Base-by-base conservation (phyloP, 2,888 invertebrate genomes). In the Caenorhabditis doughertyi region DNA sequence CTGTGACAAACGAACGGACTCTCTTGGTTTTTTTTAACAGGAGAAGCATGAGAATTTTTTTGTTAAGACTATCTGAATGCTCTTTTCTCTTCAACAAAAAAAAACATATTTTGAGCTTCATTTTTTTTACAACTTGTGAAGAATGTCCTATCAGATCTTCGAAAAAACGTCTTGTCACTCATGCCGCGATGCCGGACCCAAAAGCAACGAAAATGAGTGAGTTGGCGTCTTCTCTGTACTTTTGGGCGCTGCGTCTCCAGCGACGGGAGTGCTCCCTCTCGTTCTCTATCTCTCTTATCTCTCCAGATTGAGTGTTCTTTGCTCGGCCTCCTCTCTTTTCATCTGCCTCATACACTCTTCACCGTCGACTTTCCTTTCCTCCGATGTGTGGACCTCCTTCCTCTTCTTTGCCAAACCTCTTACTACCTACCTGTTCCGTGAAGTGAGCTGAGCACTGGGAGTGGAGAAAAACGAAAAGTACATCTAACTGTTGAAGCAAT, bases 341-440 rank as follows among this genome's bases (percentile, higher is more conserved):
- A 35, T 56, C 71, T 55, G 29, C 62, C 62, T 32, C 53, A 51
- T 53, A 32, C 55, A 51, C 62, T 49, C 79, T 53, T 9, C 77
- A 56, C 51, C 68, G 68, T 53, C 77, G 55, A 53, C 64, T 42
- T 64, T 77, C 70, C 70, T 49, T 71, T 64, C 56, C 73, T 62
- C 67, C 67, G 56, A 44, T 42, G 55, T 47, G 67, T 68, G 77
- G 77, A 77, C 77, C 73, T 74, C 74, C 74, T 65, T 71, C 64
- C 44, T 79, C 56, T 47, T 73, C 68, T 81, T 73, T 73, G 73
- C 64, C 71, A 73, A 80, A 80, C 74, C 74, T 81, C 70, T 81
- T 71, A 70, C 70, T 74, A 81, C 81, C 81, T 81, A 74, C 70
- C 74, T 81, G 81, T 81, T 74, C 74, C 76, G 76, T 76, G 76